Conservation (phyloP, 2,113 vertebrate species). For the Brachirus orientalis region DNA sequence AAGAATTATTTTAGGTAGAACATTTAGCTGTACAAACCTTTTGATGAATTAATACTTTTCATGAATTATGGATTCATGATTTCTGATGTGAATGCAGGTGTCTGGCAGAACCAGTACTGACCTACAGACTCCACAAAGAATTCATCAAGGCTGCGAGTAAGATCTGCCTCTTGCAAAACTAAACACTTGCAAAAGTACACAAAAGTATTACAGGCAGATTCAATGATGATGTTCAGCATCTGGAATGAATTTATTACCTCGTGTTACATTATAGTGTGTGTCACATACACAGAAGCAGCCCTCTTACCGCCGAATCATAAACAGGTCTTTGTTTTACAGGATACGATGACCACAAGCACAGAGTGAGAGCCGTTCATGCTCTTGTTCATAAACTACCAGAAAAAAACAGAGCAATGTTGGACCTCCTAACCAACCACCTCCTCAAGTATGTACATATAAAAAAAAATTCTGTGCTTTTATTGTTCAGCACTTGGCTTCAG, state of each 20-base stretch:
- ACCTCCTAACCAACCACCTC: constrained; percentile 93
- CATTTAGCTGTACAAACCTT: too few relatives aligned
- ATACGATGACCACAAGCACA: constrained; percentile 95
- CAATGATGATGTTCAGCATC: not conserved
- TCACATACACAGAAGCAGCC: not conserved
- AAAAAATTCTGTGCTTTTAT: too few relatives aligned
- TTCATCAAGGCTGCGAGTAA: constrained; percentile 98
- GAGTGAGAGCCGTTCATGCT: constrained; percentile 94
- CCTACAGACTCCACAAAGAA: constrained; percentile 96
- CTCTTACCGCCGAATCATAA: not conserved
- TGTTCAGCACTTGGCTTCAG: too few relatives aligned
- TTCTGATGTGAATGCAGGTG: constrained; percentile 81
- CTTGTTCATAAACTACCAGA: constrained; percentile 94
- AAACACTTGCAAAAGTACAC: too few relatives aligned
- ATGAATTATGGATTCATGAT: constrained; percentile 6
- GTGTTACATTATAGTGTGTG: not conserved
- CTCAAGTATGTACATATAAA: constrained; percentile 83
- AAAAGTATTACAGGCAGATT: not conserved
- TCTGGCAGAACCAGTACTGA: constrained; percentile 95
- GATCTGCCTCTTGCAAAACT: constrained; percentile 57
- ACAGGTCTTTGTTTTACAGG: constrained; percentile 76
- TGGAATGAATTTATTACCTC: not conserved
- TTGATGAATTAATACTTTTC: too few relatives aligned
- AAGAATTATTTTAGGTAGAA: constrained; percentile 98
- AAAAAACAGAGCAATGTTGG: constrained; percentile 95